phyloP scores from a whole-genome alignment of 2,797 vertebrate genomes.

The Astyanax mexicanus region DNA sequence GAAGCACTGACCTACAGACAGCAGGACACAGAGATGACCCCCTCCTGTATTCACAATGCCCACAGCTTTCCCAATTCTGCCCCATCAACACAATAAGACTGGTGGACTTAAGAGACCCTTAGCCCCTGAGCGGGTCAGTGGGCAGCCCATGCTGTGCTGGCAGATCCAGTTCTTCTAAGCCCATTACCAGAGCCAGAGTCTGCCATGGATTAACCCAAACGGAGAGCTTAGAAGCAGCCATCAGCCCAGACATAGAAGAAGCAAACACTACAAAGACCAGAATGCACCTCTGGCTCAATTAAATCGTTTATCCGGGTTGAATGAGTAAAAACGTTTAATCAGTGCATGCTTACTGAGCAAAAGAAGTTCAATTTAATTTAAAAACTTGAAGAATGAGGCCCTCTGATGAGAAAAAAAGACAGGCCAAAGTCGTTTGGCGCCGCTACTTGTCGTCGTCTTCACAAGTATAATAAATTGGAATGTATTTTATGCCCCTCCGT shows the following conservation, averaged over 20 bases:
- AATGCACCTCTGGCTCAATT: conserved; percentile 7
- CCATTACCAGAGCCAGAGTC: conserved; percentile 45
- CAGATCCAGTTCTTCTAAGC: conserved; percentile 53
- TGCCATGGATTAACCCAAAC: conserved; percentile 45
- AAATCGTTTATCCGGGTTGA: neutral
- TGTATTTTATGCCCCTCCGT: conserved; percentile 69
- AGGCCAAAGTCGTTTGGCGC: conserved; percentile 72
- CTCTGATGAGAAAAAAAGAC: conserved; percentile 70
- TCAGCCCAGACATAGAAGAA: neutral
- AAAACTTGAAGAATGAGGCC: conserved; percentile 33
- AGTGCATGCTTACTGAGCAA: neutral
- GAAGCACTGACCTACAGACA: neutral
- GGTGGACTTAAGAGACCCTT: neutral
- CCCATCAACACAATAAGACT: conserved; percentile 34
- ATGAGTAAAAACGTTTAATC: no score
- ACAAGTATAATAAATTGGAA: conserved; percentile 75
- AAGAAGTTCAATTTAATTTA: neutral
- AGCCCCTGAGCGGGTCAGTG: conserved; percentile 37
- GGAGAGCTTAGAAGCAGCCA: conserved; percentile 13
- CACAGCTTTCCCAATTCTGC: conserved; percentile 17
- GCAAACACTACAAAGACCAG: conserved; percentile 22
- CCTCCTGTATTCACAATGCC: conserved; percentile 40
- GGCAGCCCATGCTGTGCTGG: conserved; percentile 43
- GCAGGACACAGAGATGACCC: conserved; percentile 7
- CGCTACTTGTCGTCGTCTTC: conserved; percentile 56